Evolutionary conservation across 1,140 invertebrate species (phyloP), one percentile per base, ranked within the genome.

Genomic region (Monochamus saltuarius): DNA sequence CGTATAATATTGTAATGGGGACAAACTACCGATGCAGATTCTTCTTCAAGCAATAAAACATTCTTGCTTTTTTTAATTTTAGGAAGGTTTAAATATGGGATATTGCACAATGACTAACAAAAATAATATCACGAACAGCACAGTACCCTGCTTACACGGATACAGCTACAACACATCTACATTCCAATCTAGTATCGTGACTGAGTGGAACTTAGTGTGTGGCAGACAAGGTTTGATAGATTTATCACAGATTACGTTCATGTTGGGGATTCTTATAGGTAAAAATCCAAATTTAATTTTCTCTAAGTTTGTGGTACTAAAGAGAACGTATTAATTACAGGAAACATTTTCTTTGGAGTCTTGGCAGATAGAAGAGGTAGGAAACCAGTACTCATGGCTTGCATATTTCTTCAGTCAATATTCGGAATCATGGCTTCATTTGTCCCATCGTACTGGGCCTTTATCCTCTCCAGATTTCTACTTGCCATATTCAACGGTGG

Each of bases 401-500:
- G 68, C 43, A 67, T 88, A 19, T 60, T 82, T 1, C 60, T 88
- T 4, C 86, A 89, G 70, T 74, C 85, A 3, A 60, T 79, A 2
- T 79, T 82, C 43, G 83, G 85, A 55, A 72, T 87, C 14, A 63
- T 80, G 2, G 81, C 83, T 8, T 81, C 84, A 14, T 83, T 82
- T 59, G 77, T 79, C 3, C 82, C 84, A 84, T 83, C 81, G 69
- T 89, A 81, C 61, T 82, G 81, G 77, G 66, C 80, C 7, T 90
- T 89, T 59, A 19, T 73, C 4, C 6, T 85, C 0, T 79, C 85
- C 1, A 81, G 89, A 59, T 90, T 90, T 65, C 66, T 90, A 11
- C 76, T 86, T 1, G 89, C 84, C 1, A 67, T 89, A 9, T 84
- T 85, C 8, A 89, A 86, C 36, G 88, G 87, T 39, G 88, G 88